Conservation (phyloP, 2,888 invertebrate species). For the Acleris cristana region DNA sequence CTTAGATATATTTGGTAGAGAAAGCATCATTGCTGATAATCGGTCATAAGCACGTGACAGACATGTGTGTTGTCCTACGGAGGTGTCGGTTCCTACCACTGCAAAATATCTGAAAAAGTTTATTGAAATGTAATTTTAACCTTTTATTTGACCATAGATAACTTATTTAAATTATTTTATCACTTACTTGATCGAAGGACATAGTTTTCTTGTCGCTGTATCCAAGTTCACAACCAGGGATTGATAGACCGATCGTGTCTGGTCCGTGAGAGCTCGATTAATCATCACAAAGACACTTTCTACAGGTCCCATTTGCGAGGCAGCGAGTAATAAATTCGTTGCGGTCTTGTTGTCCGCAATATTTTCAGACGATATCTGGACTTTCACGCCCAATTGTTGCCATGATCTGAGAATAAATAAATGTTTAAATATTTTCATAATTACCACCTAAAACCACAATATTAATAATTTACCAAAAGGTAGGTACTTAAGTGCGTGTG, state of each 20-base stretch:
- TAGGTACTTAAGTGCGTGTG: conserved; percentile 12
- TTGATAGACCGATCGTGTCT: conserved; percentile 13
- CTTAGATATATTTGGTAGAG: background rate
- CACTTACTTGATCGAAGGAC: conserved; percentile 41
- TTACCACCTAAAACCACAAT: background rate
- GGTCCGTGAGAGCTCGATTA: conserved; percentile 3
- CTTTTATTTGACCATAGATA: background rate
- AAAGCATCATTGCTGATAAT: conserved; percentile 23
- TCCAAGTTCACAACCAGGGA: conserved; percentile 42
- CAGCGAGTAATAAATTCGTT: conserved; percentile 28
- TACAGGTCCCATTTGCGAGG: conserved; percentile 25
- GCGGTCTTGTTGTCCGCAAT: conserved; percentile 24
- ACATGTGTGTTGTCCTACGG: conserved; percentile 15
- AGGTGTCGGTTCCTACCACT: conserved; percentile 15
- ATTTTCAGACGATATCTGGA: conserved; percentile 35
- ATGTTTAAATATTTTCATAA: background rate
- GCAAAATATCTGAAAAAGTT: conserved; percentile 26
- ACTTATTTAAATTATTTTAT: background rate
- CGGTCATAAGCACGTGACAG: conserved; percentile 14
- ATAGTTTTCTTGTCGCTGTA: conserved; percentile 38
- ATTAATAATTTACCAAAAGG: background rate
- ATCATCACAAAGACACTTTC: conserved; percentile 41
- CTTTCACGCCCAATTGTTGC: conserved; percentile 37
- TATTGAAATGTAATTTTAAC: background rate
- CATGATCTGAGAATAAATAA: conserved; percentile 35